phyloP scores from a whole-genome alignment of 2,888 invertebrate genomes.

The Stenolophus ochropezus region DNA sequence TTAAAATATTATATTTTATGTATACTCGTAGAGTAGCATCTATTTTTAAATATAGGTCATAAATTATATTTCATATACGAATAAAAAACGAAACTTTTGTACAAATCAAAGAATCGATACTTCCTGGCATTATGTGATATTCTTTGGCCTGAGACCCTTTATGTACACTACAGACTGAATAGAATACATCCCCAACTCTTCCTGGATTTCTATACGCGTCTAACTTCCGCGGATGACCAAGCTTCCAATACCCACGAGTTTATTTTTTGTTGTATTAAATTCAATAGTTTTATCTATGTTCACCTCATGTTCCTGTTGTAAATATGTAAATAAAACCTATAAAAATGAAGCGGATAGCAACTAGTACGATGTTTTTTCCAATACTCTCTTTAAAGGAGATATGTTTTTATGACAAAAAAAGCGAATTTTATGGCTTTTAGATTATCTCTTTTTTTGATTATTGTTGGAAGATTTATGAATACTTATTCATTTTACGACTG shows the following conservation, averaged over 20 bases:
- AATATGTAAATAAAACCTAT: slow-evolving; percentile 27
- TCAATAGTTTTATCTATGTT: slow-evolving; percentile 35
- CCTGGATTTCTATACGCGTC: background rate
- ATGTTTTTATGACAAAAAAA: background rate
- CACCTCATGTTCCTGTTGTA: slow-evolving; percentile 23
- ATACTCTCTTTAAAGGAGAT: slow-evolving; percentile 7
- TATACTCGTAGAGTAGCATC: too few relatives aligned
- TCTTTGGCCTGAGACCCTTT: too few relatives aligned
- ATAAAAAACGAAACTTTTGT: too few relatives aligned
- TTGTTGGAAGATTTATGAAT: background rate
- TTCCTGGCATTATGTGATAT: too few relatives aligned
- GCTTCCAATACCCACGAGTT: background rate
- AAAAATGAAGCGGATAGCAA: slow-evolving; percentile 17
- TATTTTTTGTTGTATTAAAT: slow-evolving; percentile 26
- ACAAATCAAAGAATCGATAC: too few relatives aligned
- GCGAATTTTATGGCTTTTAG: background rate
- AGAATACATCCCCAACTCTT: background rate
- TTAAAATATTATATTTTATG: too few relatives aligned
- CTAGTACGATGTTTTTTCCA: background rate
- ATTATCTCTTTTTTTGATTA: background rate
- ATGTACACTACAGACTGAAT: background rate
- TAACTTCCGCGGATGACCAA: background rate
- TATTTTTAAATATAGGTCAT: too few relatives aligned
- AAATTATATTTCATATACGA: too few relatives aligned
- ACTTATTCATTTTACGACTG: background rate